Conservation (phyloP, 2,797 vertebrate genomes). For the Lepidocolaptes lacrymiger region DNA sequence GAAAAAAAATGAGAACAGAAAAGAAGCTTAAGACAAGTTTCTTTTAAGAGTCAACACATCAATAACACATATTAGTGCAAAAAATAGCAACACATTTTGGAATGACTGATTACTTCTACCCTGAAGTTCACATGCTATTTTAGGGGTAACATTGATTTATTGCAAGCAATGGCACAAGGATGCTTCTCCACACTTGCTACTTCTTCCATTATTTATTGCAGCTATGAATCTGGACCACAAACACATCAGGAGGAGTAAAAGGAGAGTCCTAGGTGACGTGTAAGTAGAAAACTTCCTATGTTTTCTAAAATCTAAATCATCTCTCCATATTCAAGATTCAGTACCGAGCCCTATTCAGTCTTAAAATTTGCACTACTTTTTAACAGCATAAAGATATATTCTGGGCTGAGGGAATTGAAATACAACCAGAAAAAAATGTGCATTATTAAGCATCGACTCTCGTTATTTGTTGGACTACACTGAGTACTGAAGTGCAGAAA, state of each 20-base stretch:
- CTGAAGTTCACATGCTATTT: background rate
- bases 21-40: background rate
- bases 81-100: slow-evolving; percentile 43
- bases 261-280: background rate
- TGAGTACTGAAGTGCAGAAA: background rate
- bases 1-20: slow-evolving; percentile 25
- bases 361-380: background rate
- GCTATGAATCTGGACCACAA: background rate
- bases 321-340: background rate
- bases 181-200: slow-evolving; percentile 33
- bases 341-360: background rate
- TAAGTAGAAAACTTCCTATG: background rate
- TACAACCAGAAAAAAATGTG: background rate
- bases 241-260: background rate
- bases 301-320: background rate
- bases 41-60: slow-evolving; percentile 24
- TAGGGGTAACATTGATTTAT: slow-evolving; percentile 21
- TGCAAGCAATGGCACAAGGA: slow-evolving; percentile 37
- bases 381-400: background rate
- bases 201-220: background rate
- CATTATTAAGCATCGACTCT: background rate
- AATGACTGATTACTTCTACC: slow-evolving; percentile 36
- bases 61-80: slow-evolving; percentile 51
- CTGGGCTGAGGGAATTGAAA: background rate
- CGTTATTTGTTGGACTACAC: background rate